A percentile compares a stretch with the other conserved stretches of the same genome.
Conservation (phyloP, 2,888 invertebrate genomes). For the Ptychoptera albimana region DNA sequence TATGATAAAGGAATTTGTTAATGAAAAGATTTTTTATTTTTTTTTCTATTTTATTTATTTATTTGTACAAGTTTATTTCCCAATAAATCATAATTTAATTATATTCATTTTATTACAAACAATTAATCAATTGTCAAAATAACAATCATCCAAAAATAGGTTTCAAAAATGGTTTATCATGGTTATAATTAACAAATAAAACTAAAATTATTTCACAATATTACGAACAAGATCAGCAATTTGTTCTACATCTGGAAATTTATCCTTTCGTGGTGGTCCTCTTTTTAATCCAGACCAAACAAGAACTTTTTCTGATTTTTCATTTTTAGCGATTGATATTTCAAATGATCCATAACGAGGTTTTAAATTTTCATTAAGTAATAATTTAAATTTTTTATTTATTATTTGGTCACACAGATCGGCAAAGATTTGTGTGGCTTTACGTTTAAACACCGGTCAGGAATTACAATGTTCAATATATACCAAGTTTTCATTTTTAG, state of each 20-base stretch:
- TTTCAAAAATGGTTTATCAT: too few species aligned
- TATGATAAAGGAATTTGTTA: background rate
- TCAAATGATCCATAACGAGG: constrained; percentile 7
- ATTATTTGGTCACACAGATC: constrained; percentile 14
- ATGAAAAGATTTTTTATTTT: too few species aligned
- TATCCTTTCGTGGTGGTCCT: constrained; percentile 25
- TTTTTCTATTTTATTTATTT: too few species aligned
- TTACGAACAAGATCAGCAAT: background rate
- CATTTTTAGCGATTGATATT: constrained; percentile 22
- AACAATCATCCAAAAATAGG: too few species aligned
- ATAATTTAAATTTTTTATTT: constrained; percentile 10
- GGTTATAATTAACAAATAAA: too few species aligned
- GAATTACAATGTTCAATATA: constrained; percentile 26
- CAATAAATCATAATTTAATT: too few species aligned
- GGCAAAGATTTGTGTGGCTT: constrained; percentile 19
- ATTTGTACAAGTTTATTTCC: too few species aligned
- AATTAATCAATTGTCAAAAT: too few species aligned
- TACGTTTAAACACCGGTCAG: constrained; percentile 25
- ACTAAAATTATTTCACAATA: background rate
- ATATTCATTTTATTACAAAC: too few species aligned
- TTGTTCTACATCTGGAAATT: constrained; percentile 18
- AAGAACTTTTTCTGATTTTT: constrained; percentile 18
- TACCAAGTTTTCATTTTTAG: constrained; percentile 13
- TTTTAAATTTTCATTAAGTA: constrained; percentile 4
- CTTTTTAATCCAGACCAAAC: constrained; percentile 20